These are phyloP conservation scores for Portevinia maculata DNA, from an alignment of 2,888 invertebrate species.

Conservation along the genomic window DNA sequence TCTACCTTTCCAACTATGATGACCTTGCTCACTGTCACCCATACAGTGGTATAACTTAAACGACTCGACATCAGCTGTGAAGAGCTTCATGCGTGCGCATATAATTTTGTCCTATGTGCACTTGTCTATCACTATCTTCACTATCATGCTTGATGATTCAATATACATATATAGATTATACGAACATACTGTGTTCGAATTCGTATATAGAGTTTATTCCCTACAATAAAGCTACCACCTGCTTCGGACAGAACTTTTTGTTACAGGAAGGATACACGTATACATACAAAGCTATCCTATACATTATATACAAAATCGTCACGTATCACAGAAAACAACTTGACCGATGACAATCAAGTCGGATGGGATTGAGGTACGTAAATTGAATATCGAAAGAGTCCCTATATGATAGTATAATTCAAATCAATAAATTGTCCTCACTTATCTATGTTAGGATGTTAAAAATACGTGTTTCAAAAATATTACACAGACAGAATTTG, in stretches of 20 bases:
- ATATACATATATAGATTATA: not conserved
- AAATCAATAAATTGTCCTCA: slow-evolving; percentile 10
- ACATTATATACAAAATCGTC: too few relatives aligned
- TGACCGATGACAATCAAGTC: too few relatives aligned
- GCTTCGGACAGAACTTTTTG: too few relatives aligned
- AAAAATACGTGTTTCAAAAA: not conserved
- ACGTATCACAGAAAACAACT: too few relatives aligned
- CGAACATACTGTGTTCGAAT: too few relatives aligned
- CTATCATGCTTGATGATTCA: not conserved
- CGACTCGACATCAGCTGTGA: slow-evolving; percentile 31
- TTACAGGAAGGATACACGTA: not conserved
- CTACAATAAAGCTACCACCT: too few relatives aligned
- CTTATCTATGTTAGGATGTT: not conserved
- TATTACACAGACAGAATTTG: not conserved
- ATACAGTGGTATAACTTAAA: slow-evolving; percentile 14
- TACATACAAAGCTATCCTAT: not conserved
- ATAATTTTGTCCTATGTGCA: not conserved
- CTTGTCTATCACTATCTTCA: not conserved
- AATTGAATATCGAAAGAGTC: not conserved
- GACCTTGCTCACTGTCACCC: slow-evolving; percentile 70
- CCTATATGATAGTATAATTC: not conserved
- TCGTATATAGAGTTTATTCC: too few relatives aligned
- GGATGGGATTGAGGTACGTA: too few relatives aligned
- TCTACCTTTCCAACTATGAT: slow-evolving; percentile 8
- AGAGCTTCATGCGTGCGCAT: not conserved